Evolutionary conservation across 2,888 invertebrate genomes (phyloP), one percentile per base, ranked within the genome.

Genomic region (Gandaritis pyraliata): DNA sequence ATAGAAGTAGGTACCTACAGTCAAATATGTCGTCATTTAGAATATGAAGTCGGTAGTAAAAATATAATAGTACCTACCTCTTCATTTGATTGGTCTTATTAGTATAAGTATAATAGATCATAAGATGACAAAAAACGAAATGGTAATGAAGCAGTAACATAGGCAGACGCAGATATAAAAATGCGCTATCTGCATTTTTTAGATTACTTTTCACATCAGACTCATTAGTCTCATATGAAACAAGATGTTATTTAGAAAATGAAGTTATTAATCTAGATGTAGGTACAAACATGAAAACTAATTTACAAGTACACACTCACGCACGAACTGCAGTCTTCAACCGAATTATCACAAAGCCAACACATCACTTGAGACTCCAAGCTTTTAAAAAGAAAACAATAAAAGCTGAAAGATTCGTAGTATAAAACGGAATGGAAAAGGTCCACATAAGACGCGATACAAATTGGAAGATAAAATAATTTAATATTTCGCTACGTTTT

Each of bases 321-420:
- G 81, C 85, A 84, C 75, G 74, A 80, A 83, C 82, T 80, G 78
- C 88, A 90, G 90, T 90, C 89, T 90, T 88, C 86, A 85, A 82
- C 80, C 79, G 80, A 86, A 85, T 77, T 86, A 89, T 90, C 91
- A 90, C 90, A 88, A 84, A 83, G 80, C 81, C 73, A 84, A 82
- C 82, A 81, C 80, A 78, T 84, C 83, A 83, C 81, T 73, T 64
- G 63, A 66, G 76, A 77, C 80, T 76, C 78, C 18, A 82, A 80
- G 75, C 70, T 62, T 61, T 47, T 15, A 15, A 57, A 7, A 58
- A 38, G n/a, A 51, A 16, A 16, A 16, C 11, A 16, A 16, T 15
- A 15, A 41, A 0, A 41, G 7, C 39, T 13, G 33, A 1, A 33
- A 10, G 8, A 11, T 33, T 33, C 0, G 33, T 33, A 33, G 23